Conservation (phyloP, 1,140 invertebrate species). For the Formica selysi region DNA sequence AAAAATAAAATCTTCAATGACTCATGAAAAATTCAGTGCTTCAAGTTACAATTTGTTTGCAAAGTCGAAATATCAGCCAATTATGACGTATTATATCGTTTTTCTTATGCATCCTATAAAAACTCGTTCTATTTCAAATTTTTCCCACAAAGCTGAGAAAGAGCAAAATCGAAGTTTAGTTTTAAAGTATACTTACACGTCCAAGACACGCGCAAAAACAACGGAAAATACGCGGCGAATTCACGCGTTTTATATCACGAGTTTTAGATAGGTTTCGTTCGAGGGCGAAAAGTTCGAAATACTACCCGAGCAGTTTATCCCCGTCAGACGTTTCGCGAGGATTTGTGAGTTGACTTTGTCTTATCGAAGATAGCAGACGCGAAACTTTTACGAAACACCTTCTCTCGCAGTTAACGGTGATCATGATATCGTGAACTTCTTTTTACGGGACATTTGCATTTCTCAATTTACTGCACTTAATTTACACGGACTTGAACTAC, state of each 20-base stretch:
- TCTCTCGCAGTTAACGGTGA: slow-evolving; percentile 22
- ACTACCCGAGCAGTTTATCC: slow-evolving; percentile 50
- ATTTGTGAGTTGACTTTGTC: slow-evolving; percentile 52
- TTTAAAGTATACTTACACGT: not conserved
- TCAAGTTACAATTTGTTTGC: not conserved
- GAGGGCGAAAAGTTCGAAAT: slow-evolving; percentile 52
- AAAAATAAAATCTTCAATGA: not conserved
- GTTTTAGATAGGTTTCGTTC: slow-evolving; percentile 56
- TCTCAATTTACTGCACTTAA: slow-evolving; percentile 5
- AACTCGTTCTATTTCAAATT: slow-evolving; percentile 7
- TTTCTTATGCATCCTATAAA: not conserved
- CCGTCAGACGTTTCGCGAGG: slow-evolving; percentile 42
- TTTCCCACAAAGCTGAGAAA: slow-evolving; percentile 13
- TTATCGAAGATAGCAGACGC: slow-evolving; percentile 51
- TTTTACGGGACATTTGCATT: slow-evolving; percentile 4
- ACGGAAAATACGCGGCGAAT: slow-evolving; percentile 23
- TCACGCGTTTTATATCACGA: slow-evolving; percentile 36
- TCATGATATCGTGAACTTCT: slow-evolving; percentile 10
- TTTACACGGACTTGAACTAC: not conserved
- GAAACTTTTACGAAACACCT: slow-evolving; percentile 50
- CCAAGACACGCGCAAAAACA: slow-evolving; percentile 3
- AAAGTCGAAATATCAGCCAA: not conserved
- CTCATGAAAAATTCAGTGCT: not conserved
- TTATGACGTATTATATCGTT: not conserved
- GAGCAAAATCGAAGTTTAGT: slow-evolving; percentile 19